Evolutionary conservation across 1,140 invertebrate genomes (phyloP).

Genomic region (Apis florea): DNA sequence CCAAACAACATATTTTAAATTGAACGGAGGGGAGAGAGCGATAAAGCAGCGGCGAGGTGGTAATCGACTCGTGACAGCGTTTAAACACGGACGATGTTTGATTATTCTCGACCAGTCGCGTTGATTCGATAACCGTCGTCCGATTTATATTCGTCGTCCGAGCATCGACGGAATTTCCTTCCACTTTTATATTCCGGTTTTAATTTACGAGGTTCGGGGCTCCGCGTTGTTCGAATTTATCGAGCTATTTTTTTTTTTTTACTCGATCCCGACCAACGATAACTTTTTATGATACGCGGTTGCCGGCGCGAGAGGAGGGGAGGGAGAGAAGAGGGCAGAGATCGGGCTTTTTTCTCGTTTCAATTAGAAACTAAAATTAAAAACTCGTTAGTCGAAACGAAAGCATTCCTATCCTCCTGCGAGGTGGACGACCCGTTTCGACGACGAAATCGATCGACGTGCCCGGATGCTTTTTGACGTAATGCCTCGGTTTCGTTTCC

Average conservation of each 20-base stretch:
- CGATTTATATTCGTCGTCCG: slow-evolving; percentile 13
- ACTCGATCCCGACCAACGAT: slow-evolving; percentile 2
- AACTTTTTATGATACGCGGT: slow-evolving; percentile 34
- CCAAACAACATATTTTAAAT: no score
- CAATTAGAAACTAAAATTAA: slow-evolving; percentile 38
- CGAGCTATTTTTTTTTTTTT: slow-evolving; percentile 43
- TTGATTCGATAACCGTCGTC: background rate
- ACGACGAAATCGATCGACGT: slow-evolving; percentile 7
- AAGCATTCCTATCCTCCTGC: background rate
- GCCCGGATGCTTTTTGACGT: slow-evolving; percentile 23
- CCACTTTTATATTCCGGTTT: slow-evolving; percentile 17
- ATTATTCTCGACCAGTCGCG: background rate
- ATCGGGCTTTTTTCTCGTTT: background rate
- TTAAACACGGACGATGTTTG: background rate
- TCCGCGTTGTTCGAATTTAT: slow-evolving; percentile 28
- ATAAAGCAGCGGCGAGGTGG: no score
- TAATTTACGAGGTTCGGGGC: slow-evolving; percentile 28
- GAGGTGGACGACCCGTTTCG: background rate
- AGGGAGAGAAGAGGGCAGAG: no score
- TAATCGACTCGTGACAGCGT: no score
- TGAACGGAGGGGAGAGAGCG: no score
- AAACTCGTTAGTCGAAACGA: slow-evolving; percentile 31
- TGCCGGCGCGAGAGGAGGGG: background rate
- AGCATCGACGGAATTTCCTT: slow-evolving; percentile 7
- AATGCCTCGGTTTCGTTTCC: background rate